A percentile compares a stretch with the other conserved stretches of the same genome.
These are phyloP conservation scores for Tinea semifulvella DNA, from an alignment of 2,888 invertebrate genomes.

Conservation along the genomic window DNA sequence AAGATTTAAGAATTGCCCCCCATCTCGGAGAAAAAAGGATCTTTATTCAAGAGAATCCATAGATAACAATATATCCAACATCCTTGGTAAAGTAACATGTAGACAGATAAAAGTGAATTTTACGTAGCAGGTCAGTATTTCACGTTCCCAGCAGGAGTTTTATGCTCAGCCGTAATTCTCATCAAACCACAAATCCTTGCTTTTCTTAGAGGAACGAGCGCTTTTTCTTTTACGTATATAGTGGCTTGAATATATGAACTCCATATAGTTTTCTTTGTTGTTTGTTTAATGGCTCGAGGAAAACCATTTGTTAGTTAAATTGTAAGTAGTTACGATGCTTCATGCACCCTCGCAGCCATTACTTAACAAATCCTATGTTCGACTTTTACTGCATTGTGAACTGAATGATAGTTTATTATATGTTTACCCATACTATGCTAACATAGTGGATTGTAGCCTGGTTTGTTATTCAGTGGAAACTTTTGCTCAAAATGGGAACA, in stretches of 20 bases:
- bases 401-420: too few relatives aligned
- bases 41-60: slow-evolving; percentile 2
- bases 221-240: slow-evolving; percentile 10
- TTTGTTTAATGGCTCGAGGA: slow-evolving; percentile 1
- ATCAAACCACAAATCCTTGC: slow-evolving; percentile 18
- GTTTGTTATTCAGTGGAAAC: too few relatives aligned
- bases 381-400: too few relatives aligned
- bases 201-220: background rate
- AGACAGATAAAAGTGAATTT: slow-evolving; percentile 13
- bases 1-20: too few relatives aligned
- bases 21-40: background rate
- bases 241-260: slow-evolving; percentile 7
- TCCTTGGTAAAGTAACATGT: slow-evolving; percentile 6
- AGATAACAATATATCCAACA: background rate
- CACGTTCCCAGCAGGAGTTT: slow-evolving; percentile 21
- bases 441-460: too few relatives aligned
- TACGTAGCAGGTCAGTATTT: slow-evolving; percentile 13
- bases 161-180: slow-evolving; percentile 28
- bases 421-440: too few relatives aligned
- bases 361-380: too few relatives aligned
- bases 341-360: background rate
- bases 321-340: background rate
- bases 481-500: too few relatives aligned
- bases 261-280: background rate
- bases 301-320: background rate